These are phyloP conservation scores for Scaptomyza flava DNA, from an alignment of 2,888 invertebrate species.

Conservation along the genomic window DNA sequence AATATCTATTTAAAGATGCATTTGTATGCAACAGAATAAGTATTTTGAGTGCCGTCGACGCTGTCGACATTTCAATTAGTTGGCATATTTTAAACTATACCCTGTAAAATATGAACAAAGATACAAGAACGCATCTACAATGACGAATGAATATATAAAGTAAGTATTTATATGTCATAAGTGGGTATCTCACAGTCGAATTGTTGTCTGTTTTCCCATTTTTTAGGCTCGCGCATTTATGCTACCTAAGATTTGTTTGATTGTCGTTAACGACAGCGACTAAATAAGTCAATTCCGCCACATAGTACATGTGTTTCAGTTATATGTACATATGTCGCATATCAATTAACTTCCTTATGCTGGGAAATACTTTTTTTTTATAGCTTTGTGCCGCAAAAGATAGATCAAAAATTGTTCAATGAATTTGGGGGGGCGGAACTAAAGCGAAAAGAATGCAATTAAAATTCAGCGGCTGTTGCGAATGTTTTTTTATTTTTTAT, in stretches of 20 bases:
- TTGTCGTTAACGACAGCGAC: slow-evolving; percentile 20
- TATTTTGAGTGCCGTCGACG: slow-evolving; percentile 32
- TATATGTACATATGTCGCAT: slow-evolving; percentile 43
- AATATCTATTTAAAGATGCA: slow-evolving; percentile 15
- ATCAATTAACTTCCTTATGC: slow-evolving; percentile 72
- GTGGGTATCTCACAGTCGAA: neutral
- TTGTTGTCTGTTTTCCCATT: neutral
- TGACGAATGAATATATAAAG: slow-evolving; percentile 50
- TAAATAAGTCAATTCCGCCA: slow-evolving; percentile 45
- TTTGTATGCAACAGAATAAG: slow-evolving; percentile 12
- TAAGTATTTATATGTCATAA: neutral
- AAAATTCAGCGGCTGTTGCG: slow-evolving; percentile 35
- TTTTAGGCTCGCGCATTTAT: slow-evolving; percentile 5
- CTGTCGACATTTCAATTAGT: slow-evolving; percentile 41
- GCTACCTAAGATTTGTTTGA: slow-evolving; percentile 11
- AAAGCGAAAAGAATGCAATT: slow-evolving; percentile 28
- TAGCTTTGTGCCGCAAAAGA: slow-evolving; percentile 26
- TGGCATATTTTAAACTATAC: slow-evolving; percentile 5
- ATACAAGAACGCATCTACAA: neutral
- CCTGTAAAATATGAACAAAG: neutral
- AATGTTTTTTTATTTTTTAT: slow-evolving; percentile 17
- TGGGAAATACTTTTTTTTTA: slow-evolving; percentile 2
- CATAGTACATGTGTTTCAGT: slow-evolving; percentile 34
- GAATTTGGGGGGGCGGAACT: slow-evolving; percentile 59
- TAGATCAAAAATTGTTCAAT: slow-evolving; percentile 36